Base-by-base conservation (phyloP, 2,797 vertebrate genomes). In the Macropus fuliginosus region DNA sequence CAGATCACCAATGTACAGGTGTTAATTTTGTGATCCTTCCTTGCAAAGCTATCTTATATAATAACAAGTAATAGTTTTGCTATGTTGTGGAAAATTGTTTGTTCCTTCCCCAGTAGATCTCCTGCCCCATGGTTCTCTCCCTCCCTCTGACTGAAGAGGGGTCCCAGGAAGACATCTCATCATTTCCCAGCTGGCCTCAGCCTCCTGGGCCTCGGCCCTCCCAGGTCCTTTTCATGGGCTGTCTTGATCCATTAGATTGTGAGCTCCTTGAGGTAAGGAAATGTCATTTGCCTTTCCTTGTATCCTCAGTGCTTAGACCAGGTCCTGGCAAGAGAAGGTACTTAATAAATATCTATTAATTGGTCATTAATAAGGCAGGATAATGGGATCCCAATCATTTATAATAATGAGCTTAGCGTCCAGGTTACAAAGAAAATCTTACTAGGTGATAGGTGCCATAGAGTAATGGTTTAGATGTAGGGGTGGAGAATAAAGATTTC, bases 241-340 rank as follows among this genome's bases (percentile, higher is more conserved):
- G 1, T 40, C 89, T 14, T 9, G 12, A 0, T 4, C 50, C 31
- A 11, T 28, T 46, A 28, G 24, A 28, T 12, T 11, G 40, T 52
- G 11, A 55, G 14, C 40, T 31, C 8, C 14, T 24, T 12, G n/a
- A 2, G 29, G 40, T 11, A 27, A 87, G 24, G 21, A 3, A 46
- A 4, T 5, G 24, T 13, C 54, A 13, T 9, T 16, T 3, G 0
- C 50, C 31, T 31, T 11, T 29, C 5, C 5, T 12, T 14, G 54
- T 56, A 46, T 50, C 5, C 0, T 4, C 0, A 5, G 54, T n/a
- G 57, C 91, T 52, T 29, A 21, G 40, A 56, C 14, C 34, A 6
- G 11, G 18, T 12, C 11, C 3, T 5, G 89, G 27, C 21, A 10
- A 0, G 0, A 14, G 10, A 31, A 55, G 54, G 6, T 40, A 28